phyloP scores from a whole-genome alignment of 2,797 vertebrate species.

The Sebastes ruberrimus region DNA sequence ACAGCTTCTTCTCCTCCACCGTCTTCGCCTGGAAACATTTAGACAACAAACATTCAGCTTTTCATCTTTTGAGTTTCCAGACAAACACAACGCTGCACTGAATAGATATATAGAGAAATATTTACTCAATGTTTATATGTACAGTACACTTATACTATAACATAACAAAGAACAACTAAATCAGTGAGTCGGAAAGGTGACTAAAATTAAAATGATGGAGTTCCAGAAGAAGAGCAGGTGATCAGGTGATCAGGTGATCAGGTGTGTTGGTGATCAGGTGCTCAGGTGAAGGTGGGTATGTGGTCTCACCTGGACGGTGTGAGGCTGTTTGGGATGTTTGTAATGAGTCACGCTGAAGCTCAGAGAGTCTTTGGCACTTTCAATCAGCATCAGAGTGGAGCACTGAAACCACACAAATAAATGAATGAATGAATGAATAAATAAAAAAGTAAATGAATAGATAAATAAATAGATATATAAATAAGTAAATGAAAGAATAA shows the following conservation, averaged over 20 bases:
- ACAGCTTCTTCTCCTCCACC: conserved; percentile 89
- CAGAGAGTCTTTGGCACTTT: conserved; percentile 90
- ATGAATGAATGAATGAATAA: too few species aligned
- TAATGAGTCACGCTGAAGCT: conserved; percentile 95
- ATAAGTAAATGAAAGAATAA: too few species aligned
- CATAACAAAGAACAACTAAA: neutral
- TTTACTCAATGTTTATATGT: neutral
- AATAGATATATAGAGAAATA: too few species aligned
- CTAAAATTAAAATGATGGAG: too few species aligned
- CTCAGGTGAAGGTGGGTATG: neutral
- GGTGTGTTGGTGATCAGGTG: too few species aligned
- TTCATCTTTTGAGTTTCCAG: neutral
- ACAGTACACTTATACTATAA: neutral
- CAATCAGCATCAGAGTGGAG: conserved; percentile 92
- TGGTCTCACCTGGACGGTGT: conserved; percentile 90
- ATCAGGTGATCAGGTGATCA: too few species aligned
- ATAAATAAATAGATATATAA: too few species aligned
- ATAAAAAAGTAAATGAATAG: too few species aligned
- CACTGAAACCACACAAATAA: conserved; percentile 76
- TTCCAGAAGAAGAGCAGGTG: neutral
- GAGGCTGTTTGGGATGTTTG: conserved; percentile 92
- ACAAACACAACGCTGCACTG: neutral
- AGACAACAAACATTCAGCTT: neutral
- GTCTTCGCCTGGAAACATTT: conserved; percentile 84
- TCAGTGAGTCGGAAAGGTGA: too few species aligned